Evolutionary conservation across 2,888 invertebrate species (phyloP), one percentile per base, ranked within the genome.

Genomic region (Theretra japonica): DNA sequence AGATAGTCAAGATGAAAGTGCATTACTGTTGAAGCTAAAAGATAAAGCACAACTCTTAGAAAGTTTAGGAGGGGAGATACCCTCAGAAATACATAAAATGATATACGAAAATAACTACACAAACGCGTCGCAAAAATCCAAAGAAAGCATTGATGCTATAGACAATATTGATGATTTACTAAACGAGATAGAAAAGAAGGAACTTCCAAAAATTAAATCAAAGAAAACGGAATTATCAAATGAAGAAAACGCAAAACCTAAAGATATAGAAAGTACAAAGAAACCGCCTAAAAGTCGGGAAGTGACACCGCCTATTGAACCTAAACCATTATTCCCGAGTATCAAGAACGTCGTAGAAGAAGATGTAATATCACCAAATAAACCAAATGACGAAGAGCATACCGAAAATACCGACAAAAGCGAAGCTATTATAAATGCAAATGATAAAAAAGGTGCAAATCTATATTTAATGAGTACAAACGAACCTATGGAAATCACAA

Each of bases 21-120:
- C 75, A 2, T 76, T 94, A n/a, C 78, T 93, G n/a, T 83, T 86
- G 73, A 87, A 84, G 79, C 79, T 95, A 56, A 94, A 93, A 82
- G 92, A 93, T 72, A 94, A 95, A 86, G 95, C 95, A 0, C 92
- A 91, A 77, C 77, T 95, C 41, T 81, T 95, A 72, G 94, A 95
- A 81, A 94, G 94, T 77, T 85, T 95, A 0, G 95, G 95, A 0
- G 95, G 95, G 0, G 94, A 95, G 79, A 79, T 95, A 73, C 95
- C 95, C 0, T 88, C 88, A 28, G 95, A 95, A 25, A 77, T 95
- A 8, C 90, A 93, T 77, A 88, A 92, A 75, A 92, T 95, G 53
- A 94, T 95, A 17, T 86, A 87, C 77, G 91, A 90, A 62, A 90
- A 90, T 71, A 81, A 83, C 0, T 79, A 73, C 90, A 0, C 79